Percentiles rank a stretch among this genome's conserved stretches.
Evolutionary conservation across 2,888 invertebrate species (phyloP).

Genomic region (Leucophenga montana): DNA sequence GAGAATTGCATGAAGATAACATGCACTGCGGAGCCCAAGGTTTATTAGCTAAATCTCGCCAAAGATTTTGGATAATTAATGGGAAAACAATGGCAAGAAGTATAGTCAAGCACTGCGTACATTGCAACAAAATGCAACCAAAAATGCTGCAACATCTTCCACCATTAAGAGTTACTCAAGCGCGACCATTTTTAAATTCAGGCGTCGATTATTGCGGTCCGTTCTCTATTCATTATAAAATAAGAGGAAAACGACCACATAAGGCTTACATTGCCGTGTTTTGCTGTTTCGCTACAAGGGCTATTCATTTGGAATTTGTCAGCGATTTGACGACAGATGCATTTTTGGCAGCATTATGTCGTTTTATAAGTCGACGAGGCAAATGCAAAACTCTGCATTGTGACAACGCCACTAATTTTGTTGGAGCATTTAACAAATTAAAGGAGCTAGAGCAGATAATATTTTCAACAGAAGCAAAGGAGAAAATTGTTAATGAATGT

Average conservation of each 20-base stretch:
- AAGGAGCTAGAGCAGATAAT: background rate
- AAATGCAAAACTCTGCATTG: slow-evolving; percentile 17
- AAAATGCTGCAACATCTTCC: slow-evolving; percentile 32
- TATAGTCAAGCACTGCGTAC: slow-evolving; percentile 39
- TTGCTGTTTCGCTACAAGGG: slow-evolving; percentile 29
- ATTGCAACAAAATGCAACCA: slow-evolving; percentile 37
- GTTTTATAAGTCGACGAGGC: slow-evolving; percentile 25
- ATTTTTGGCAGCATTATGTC: slow-evolving; percentile 2
- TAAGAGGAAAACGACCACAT: slow-evolving; percentile 4
- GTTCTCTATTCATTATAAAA: slow-evolving; percentile 14
- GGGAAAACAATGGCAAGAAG: slow-evolving; percentile 37
- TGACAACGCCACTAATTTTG: slow-evolving; percentile 6
- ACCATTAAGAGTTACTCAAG: background rate
- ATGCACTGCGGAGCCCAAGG: slow-evolving; percentile 32
- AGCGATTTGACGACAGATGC: too few relatives aligned
- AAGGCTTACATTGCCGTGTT: slow-evolving; percentile 33
- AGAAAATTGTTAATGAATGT: background rate
- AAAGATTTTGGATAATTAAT: slow-evolving; percentile 48
- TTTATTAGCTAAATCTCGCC: slow-evolving; percentile 32
- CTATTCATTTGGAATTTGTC: slow-evolving; percentile 24
- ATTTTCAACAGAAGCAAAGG: background rate
- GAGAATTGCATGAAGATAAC: slow-evolving; percentile 1
- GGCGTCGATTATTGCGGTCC: slow-evolving; percentile 28
- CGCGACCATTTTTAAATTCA: slow-evolving; percentile 18
- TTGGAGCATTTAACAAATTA: background rate